Percentiles rank a stretch among this genome's conserved stretches.
These are phyloP conservation scores for Myotis vivesi DNA, from an alignment of 2,797 vertebrate genomes.

Conservation along the genomic window DNA sequence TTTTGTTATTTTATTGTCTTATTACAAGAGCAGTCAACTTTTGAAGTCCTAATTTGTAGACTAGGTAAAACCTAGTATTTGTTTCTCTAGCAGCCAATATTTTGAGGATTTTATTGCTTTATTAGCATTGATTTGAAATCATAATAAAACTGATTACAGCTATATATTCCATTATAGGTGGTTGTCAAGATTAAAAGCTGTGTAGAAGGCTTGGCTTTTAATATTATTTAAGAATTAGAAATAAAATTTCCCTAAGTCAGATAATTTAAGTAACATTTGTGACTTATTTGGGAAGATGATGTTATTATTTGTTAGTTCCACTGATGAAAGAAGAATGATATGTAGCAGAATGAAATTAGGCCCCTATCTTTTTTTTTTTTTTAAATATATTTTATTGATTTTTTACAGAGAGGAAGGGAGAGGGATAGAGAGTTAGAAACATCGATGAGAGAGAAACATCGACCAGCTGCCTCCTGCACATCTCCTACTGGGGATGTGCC, in stretches of 20 bases:
- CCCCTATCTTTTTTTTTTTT: neutral
- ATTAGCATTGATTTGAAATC: constrained; percentile 34
- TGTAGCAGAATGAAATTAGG: neutral
- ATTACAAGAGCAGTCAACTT: constrained; percentile 8
- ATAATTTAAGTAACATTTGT: constrained; percentile 6
- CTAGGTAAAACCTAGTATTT: neutral
- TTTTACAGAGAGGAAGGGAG: no score
- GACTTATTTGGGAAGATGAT: neutral
- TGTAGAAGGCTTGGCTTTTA: constrained; percentile 20
- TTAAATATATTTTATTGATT: no score
- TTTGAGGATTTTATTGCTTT: constrained; percentile 12
- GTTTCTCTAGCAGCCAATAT: neutral
- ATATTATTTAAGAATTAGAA: constrained; percentile 28
- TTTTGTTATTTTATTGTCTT: constrained; percentile 23
- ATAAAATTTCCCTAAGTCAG: constrained; percentile 8
- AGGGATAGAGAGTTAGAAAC: no score
- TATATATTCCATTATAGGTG: neutral
- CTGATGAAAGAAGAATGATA: neutral
- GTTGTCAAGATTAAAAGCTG: neutral
- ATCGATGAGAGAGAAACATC: no score
- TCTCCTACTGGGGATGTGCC: no score
- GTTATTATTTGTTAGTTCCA: constrained; percentile 5
- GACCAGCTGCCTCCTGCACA: no score
- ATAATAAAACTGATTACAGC: constrained; percentile 11
- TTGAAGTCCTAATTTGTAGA: constrained; percentile 15